Percentiles rank a stretch among this genome's conserved stretches.
Conservation (phyloP, 2,888 invertebrate species). For the Agrochola lychnidis region DNA sequence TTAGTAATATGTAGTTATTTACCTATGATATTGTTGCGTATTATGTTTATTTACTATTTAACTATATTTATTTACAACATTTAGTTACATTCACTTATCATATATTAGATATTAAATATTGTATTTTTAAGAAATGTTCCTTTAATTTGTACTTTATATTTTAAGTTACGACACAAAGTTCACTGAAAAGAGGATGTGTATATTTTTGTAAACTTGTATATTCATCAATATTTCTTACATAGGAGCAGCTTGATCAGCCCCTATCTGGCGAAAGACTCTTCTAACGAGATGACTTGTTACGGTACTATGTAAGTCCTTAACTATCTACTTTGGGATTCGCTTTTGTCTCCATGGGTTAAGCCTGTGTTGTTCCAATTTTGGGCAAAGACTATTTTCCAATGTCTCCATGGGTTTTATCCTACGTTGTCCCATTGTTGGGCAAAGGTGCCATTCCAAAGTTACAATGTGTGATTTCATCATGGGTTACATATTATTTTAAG, state of each 20-base stretch:
- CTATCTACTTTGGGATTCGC: conserved; percentile 30
- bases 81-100: no score
- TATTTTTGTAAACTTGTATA: conserved; percentile 4
- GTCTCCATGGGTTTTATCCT: conserved; percentile 14
- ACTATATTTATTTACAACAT: no score
- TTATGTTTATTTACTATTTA: no score
- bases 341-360: conserved; percentile 38
- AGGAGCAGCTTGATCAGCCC: conserved; percentile 68
- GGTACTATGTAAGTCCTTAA: conserved; percentile 71
- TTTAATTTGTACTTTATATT: not conserved
- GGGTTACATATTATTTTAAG: not conserved
- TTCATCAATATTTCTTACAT: conserved; percentile 45
- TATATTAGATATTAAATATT: no score
- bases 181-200: not conserved
- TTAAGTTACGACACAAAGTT: not conserved
- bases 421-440: not conserved
- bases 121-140: no score
- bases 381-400: not conserved
- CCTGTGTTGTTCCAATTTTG: not conserved
- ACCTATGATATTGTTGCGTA: no score
- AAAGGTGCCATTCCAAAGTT: not conserved
- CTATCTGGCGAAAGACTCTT: conserved; percentile 39
- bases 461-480: not conserved
- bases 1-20: no score
- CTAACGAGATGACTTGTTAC: conserved; percentile 58